Conservation (phyloP, 2,888 invertebrate species). For the Meghimatium bilineatum region DNA sequence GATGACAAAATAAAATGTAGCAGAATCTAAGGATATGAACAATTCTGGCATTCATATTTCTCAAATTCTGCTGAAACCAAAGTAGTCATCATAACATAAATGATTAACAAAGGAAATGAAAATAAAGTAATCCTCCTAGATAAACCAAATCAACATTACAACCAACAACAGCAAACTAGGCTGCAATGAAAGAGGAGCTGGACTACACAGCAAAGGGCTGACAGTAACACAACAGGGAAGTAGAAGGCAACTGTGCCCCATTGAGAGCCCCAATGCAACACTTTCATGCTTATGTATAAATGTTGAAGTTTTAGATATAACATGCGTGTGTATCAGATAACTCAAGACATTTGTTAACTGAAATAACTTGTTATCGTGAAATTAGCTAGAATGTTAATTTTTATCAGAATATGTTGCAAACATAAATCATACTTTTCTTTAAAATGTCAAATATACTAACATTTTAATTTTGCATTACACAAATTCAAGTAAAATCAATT, state of each 20-base stretch:
- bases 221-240: conserved; percentile 21
- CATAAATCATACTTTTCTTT: background rate
- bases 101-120: background rate
- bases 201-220: conserved; percentile 4
- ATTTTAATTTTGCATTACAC: too few relatives aligned
- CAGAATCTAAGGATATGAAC: background rate
- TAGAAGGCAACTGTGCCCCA: conserved; percentile 32
- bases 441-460: too few relatives aligned
- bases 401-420: background rate
- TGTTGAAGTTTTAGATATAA: too few relatives aligned
- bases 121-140: background rate
- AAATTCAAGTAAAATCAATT: too few relatives aligned
- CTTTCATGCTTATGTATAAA: conserved; percentile 1
- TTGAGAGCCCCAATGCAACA: conserved; percentile 48
- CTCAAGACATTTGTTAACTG: background rate
- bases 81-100: background rate
- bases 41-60: background rate
- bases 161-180: background rate
- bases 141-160: background rate
- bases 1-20: background rate
- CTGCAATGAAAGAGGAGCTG: background rate
- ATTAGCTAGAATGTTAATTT: background rate
- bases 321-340: too few relatives aligned
- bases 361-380: background rate
- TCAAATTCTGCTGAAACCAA: too few relatives aligned